Percentiles rank a stretch among this genome's conserved stretches.
Conservation (phyloP, 2,888 invertebrate species). For the Rhimphoctona megacephalus region DNA sequence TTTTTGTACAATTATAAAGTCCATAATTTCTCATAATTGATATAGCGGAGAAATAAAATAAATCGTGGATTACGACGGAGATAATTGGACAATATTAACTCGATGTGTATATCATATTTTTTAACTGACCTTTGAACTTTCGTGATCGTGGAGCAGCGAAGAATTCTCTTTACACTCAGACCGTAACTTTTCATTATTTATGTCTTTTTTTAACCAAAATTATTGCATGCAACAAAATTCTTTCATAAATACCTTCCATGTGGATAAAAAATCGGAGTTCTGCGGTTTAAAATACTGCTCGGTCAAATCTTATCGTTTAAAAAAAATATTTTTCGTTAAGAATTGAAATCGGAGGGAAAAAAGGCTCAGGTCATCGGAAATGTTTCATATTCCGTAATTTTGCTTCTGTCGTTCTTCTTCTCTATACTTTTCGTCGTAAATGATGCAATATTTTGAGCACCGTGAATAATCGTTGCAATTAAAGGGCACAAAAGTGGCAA, state of each 20-base stretch:
- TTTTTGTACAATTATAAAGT: conserved; percentile 39
- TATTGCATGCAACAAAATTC: neutral
- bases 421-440: conserved; percentile 39
- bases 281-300: too few species aligned
- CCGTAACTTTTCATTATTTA: neutral
- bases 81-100: neutral
- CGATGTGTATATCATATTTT: neutral
- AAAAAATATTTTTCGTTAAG: neutral
- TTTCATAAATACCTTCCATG: too few species aligned
- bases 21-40: conserved; percentile 33
- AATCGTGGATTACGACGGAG: conserved; percentile 7
- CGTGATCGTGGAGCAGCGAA: neutral
- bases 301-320: neutral
- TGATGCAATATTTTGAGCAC: conserved; percentile 60
- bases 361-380: neutral
- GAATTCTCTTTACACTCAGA: neutral
- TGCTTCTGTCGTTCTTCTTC: neutral
- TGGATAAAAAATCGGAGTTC: too few species aligned
- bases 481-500: conserved; percentile 57
- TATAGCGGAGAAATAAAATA: conserved; percentile 6
- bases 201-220: neutral
- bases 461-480: conserved; percentile 71
- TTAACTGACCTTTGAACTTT: neutral
- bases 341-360: neutral
- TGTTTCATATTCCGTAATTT: neutral